phyloP scores from a whole-genome alignment of 2,797 vertebrate species.

The Poeciliopsis paucimaculata region DNA sequence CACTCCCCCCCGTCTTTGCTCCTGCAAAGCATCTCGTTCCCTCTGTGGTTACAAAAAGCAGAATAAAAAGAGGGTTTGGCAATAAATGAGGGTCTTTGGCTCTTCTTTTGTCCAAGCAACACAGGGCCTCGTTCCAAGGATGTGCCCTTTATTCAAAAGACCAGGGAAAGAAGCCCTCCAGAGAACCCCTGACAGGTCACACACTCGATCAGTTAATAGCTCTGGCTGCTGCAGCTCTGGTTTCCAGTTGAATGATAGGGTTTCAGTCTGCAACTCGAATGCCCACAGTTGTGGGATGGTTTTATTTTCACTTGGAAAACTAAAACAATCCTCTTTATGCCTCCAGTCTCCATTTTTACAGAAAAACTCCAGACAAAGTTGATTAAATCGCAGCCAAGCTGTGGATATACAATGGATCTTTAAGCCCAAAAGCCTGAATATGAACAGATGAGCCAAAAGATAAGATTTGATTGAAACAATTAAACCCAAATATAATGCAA shows the following conservation, averaged over 20 bases:
- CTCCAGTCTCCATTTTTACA: slow-evolving; percentile 38
- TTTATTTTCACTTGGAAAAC: slow-evolving; percentile 33
- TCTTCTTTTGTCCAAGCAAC: slow-evolving; percentile 71
- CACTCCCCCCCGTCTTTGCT: slow-evolving; percentile 20
- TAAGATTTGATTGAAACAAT: slow-evolving; percentile 16
- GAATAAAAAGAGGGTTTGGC: slow-evolving; percentile 29
- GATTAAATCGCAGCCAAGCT: slow-evolving; percentile 40
- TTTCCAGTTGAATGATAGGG: slow-evolving; percentile 54
- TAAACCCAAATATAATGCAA: neutral
- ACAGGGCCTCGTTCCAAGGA: slow-evolving; percentile 68
- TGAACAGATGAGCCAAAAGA: slow-evolving; percentile 1
- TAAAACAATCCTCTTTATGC: slow-evolving; percentile 41
- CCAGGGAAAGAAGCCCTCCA: slow-evolving; percentile 44
- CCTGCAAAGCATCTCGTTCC: slow-evolving; percentile 47
- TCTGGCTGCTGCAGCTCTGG: slow-evolving; percentile 50
- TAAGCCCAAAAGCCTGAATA: neutral
- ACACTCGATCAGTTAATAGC: slow-evolving; percentile 68
- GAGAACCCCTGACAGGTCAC: slow-evolving; percentile 69
- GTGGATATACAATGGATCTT: neutral
- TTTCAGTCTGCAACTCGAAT: slow-evolving; percentile 62
- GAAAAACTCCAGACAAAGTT: slow-evolving; percentile 44
- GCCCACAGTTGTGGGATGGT: slow-evolving; percentile 56
- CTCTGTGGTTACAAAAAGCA: slow-evolving; percentile 30
- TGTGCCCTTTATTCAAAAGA: slow-evolving; percentile 65
- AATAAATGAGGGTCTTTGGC: slow-evolving; percentile 68